phyloP scores from a whole-genome alignment of 2,888 invertebrate species.

The Aromia moschata region DNA sequence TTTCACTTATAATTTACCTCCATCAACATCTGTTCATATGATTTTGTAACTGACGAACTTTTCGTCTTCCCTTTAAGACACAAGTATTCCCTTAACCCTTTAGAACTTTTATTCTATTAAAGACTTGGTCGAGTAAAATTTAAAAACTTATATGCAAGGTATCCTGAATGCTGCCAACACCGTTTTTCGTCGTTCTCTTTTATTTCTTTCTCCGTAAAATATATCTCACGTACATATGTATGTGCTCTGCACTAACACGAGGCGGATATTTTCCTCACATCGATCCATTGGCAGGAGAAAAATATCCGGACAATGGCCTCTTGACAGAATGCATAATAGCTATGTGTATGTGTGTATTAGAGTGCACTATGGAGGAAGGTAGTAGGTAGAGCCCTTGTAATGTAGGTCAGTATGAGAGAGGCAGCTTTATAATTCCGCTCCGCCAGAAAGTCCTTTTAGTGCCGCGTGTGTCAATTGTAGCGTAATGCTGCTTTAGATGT shows the following conservation, averaged over 20 bases:
- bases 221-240: not conserved
- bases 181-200: not conserved
- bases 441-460: no score
- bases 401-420: conserved; percentile 24
- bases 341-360: conserved; percentile 8
- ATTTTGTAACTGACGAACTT: no score
- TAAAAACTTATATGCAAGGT: no score
- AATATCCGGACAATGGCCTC: conserved; percentile 23
- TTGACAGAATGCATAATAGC: conserved; percentile 25
- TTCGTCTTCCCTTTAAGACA: no score
- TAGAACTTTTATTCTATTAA: no score
- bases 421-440: not conserved
- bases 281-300: conserved; percentile 13
- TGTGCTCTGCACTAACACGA: not conserved
- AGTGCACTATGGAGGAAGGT: conserved; percentile 17
- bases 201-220: not conserved
- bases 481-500: no score
- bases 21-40: no score
- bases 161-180: not conserved
- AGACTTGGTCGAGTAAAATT: no score
- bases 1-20: no score
- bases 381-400: conserved; percentile 20
- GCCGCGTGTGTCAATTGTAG: no score
- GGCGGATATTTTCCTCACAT: conserved; percentile 4
- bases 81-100: no score